A percentile compares a stretch with the other conserved stretches of the same genome.
phyloP scores from a whole-genome alignment of 1,140 invertebrate species.

The Hesperophylax magnus region DNA sequence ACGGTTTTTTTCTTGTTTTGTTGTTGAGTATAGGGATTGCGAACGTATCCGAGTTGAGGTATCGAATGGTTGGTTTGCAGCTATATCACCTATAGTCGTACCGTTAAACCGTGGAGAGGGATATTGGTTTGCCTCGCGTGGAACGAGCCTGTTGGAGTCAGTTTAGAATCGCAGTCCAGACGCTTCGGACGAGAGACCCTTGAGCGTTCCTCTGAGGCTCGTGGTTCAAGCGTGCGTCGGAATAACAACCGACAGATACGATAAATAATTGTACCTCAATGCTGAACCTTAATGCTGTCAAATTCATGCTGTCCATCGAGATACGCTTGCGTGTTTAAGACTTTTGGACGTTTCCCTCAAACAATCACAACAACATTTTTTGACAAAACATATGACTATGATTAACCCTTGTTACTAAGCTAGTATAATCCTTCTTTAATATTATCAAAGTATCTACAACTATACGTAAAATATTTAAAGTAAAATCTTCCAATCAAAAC shows the following conservation, averaged over 20 bases:
- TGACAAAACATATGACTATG: too few relatives aligned
- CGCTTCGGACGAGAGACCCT: slow-evolving; percentile 52
- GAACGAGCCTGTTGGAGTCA: slow-evolving; percentile 30
- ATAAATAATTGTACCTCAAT: not conserved
- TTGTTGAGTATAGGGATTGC: too few relatives aligned
- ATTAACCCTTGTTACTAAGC: too few relatives aligned
- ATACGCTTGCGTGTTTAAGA: not conserved
- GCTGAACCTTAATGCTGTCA: not conserved
- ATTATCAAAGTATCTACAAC: too few relatives aligned
- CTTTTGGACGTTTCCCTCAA: too few relatives aligned
- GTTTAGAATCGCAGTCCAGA: slow-evolving; percentile 47
- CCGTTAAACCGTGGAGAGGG: slow-evolving; percentile 36
- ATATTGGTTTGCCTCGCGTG: not conserved
- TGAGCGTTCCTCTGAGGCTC: slow-evolving; percentile 36
- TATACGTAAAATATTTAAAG: too few relatives aligned
- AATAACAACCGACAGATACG: not conserved
- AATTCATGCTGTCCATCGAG: not conserved
- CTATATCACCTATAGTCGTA: slow-evolving; percentile 6
- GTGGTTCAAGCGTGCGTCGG: slow-evolving; percentile 7
- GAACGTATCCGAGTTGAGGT: not conserved
- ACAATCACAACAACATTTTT: too few relatives aligned
- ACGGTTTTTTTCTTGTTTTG: too few relatives aligned
- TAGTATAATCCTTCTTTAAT: too few relatives aligned
- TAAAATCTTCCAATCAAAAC: too few relatives aligned
- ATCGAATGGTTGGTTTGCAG: not conserved